phyloP scores from a whole-genome alignment of 2,113 vertebrate genomes.

The Apteryx mantelli region DNA sequence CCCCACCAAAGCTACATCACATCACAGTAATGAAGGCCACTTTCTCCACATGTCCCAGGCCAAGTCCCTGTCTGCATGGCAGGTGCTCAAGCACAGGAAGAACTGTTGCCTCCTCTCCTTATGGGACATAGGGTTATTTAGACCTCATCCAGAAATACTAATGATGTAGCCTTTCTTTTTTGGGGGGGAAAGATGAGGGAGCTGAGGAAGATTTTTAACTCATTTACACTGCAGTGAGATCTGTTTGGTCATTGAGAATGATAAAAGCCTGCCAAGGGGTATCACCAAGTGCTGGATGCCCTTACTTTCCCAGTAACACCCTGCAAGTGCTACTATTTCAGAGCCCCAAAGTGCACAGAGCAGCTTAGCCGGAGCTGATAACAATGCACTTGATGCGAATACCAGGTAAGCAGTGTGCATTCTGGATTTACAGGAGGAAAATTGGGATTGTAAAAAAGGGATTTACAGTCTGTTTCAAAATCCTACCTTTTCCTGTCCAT shows the following conservation, averaged over 20 bases:
- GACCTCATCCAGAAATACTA: neutral
- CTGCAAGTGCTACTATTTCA: neutral
- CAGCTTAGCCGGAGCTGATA: neutral
- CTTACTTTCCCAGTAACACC: neutral
- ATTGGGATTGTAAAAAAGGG: conserved; percentile 52
- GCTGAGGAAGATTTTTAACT: neutral
- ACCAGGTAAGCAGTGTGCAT: neutral
- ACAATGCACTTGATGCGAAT: conserved; percentile 11
- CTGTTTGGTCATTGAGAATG: neutral
- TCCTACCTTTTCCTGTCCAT: conserved; percentile 49
- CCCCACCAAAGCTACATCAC: neutral
- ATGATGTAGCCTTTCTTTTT: too few relatives aligned
- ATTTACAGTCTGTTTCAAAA: conserved; percentile 63
- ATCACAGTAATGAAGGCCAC: neutral
- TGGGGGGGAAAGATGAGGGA: neutral
- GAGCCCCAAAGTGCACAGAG: neutral
- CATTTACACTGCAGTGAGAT: neutral
- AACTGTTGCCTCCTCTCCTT: neutral
- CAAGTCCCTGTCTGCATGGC: neutral
- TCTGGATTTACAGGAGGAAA: conserved; percentile 48
- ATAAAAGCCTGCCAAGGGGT: neutral
- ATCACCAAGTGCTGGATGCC: neutral
- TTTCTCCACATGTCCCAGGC: neutral
- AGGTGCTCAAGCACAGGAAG: neutral
- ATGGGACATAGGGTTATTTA: neutral